phyloP scores from a whole-genome alignment of 2,797 vertebrate genomes.

The Coendou prehensilis region DNA sequence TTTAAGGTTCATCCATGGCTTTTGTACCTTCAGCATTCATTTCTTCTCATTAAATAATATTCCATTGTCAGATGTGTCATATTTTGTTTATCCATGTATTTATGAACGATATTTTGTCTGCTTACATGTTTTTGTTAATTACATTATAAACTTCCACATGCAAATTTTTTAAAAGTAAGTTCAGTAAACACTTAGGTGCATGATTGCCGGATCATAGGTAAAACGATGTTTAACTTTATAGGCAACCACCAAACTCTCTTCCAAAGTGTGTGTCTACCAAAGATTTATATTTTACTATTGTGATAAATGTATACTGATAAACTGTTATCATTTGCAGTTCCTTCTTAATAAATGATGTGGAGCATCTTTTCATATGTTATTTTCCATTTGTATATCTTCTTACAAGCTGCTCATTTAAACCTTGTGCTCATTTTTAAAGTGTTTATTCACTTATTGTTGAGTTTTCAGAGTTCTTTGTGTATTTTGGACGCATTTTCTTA shows the following conservation, averaged over 20 bases:
- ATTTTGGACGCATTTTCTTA: conserved; percentile 14
- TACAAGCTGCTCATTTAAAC: not conserved
- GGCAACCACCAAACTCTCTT: not conserved
- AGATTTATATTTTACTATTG: not conserved
- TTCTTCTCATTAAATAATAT: not conserved
- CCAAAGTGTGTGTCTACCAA: not conserved
- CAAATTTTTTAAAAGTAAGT: not conserved
- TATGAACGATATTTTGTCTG: conserved; percentile 13
- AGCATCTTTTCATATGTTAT: not conserved
- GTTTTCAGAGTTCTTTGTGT: not conserved
- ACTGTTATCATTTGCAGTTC: conserved; percentile 32
- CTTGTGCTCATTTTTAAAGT: not conserved
- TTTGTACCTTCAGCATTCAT: conserved; percentile 4
- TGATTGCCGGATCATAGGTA: not conserved
- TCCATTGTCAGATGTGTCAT: not conserved
- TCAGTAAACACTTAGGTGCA: not conserved
- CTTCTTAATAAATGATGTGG: not conserved
- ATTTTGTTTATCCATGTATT: not conserved
- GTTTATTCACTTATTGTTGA: not conserved
- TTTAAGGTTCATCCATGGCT: not conserved
- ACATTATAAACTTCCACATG: not conserved
- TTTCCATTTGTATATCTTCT: conserved; percentile 14
- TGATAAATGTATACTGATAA: not conserved
- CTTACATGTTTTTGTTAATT: not conserved
- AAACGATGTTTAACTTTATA: conserved; percentile 14